A percentile compares a stretch with the other conserved stretches of the same genome.
Evolutionary conservation across 2,888 invertebrate genomes (phyloP).

Genomic region (Cheilosia impressa): DNA sequence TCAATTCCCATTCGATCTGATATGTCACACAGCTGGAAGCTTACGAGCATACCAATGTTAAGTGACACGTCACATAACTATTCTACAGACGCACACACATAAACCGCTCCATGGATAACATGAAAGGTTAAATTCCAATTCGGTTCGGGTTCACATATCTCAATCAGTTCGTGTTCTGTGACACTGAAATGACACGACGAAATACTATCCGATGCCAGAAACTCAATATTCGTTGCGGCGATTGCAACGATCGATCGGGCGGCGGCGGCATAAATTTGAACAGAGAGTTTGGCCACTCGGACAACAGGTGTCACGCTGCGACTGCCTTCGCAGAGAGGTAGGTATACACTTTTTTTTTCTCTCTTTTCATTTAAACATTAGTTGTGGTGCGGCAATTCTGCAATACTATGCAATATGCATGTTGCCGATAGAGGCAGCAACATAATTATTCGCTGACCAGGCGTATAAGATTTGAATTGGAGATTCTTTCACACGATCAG

Average conservation of each 20-base stretch:
- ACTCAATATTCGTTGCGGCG: constrained; percentile 60
- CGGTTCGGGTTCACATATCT: constrained; percentile 72
- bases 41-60: constrained; percentile 73
- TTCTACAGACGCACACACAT: constrained; percentile 22
- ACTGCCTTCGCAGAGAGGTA: constrained; percentile 10
- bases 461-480: not conserved
- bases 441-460: constrained; percentile 3
- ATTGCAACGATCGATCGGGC: constrained; percentile 71
- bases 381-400: constrained; percentile 31
- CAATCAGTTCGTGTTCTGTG: constrained; percentile 74
- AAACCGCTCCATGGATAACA: constrained; percentile 43
- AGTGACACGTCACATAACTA: constrained; percentile 75
- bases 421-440: constrained; percentile 5
- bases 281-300: constrained; percentile 51
- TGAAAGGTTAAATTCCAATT: constrained; percentile 74
- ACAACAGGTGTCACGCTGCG: constrained; percentile 73
- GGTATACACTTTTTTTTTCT: constrained; percentile 5
- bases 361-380: constrained; percentile 23
- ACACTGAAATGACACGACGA: constrained; percentile 75
- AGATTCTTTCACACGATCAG: constrained; percentile 13
- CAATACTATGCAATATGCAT: constrained; percentile 21
- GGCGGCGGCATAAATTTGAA: constrained; percentile 68
- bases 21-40: constrained; percentile 74
- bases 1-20: constrained; percentile 73
- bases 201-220: constrained; percentile 71